Percentiles rank a stretch among this genome's conserved stretches.
These are phyloP conservation scores for Lepetodrilus schrolli DNA, from an alignment of 2,888 invertebrate genomes.

Conservation along the genomic window DNA sequence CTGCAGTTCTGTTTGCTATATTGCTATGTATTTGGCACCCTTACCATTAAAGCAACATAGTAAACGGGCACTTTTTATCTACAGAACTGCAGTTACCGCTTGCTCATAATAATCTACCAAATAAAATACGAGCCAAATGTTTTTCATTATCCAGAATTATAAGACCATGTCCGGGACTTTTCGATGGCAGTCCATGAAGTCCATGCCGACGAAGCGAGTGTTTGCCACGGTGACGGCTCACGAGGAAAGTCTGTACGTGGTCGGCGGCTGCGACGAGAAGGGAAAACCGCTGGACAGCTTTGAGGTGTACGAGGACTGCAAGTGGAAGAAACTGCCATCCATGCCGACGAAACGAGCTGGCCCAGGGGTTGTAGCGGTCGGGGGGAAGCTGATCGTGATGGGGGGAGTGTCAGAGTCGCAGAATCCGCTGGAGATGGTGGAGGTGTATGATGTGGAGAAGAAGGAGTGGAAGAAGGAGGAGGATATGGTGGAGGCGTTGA, in stretches of 20 bases:
- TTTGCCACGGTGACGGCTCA: conserved; percentile 65
- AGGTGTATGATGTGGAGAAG: conserved; percentile 64
- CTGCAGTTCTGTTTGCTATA: too few species aligned
- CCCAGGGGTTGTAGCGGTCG: conserved; percentile 59
- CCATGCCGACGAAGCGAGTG: conserved; percentile 72
- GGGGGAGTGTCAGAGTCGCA: conserved; percentile 71
- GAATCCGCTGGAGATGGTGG: conserved; percentile 68
- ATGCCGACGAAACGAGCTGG: conserved; percentile 73
- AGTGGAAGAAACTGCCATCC: conserved; percentile 58
- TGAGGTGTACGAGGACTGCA: conserved; percentile 64
- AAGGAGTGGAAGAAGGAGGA: conserved; percentile 66
- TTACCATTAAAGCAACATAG: too few species aligned
- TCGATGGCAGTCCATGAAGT: conserved; percentile 58
- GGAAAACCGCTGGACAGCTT: conserved; percentile 70
- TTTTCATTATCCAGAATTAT: too few species aligned
- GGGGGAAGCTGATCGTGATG: conserved; percentile 65
- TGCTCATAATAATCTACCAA: too few species aligned
- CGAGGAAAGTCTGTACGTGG: conserved; percentile 63
- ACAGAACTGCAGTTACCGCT: too few species aligned
- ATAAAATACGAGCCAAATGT: too few species aligned
- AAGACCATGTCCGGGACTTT: conserved; percentile 25
- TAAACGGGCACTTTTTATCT: too few species aligned
- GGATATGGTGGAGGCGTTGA: conserved; percentile 57
- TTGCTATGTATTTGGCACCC: too few species aligned
- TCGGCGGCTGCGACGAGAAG: conserved; percentile 72